phyloP scores from a whole-genome alignment of 2,888 invertebrate genomes.

The Alitta virens region DNA sequence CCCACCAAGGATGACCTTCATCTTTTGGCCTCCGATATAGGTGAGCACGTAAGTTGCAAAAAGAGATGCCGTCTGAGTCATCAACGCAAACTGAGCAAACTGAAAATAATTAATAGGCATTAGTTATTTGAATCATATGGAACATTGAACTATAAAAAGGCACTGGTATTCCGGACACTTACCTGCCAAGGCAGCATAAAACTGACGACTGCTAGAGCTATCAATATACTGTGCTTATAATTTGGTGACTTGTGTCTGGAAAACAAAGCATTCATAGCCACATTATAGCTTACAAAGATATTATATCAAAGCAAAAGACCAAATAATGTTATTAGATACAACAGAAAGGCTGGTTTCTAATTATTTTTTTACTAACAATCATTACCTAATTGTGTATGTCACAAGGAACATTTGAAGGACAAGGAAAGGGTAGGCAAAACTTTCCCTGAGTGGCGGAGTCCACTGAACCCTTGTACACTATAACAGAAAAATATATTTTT shows the following conservation, averaged over 20 bases:
- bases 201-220: constrained; percentile 48
- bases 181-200: constrained; percentile 62
- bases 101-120: constrained; percentile 66
- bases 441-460: constrained; percentile 82
- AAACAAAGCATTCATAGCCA: neutral
- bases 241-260: constrained; percentile 18
- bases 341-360: neutral
- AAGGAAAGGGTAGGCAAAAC: constrained; percentile 79
- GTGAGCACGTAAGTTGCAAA: constrained; percentile 67
- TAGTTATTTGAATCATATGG: no score
- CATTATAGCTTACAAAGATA: no score
- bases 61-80: constrained; percentile 73
- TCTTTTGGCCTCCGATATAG: constrained; percentile 50
- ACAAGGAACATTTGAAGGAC: constrained; percentile 72
- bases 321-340: neutral
- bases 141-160: no score
- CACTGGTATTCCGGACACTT: no score
- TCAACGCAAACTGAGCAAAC: constrained; percentile 79
- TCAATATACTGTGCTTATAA: constrained; percentile 34
- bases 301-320: no score
- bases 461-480: constrained; percentile 76
- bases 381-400: constrained; percentile 60
- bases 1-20: constrained; percentile 57
- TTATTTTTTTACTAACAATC: neutral
- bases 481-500: neutral